phyloP scores from a whole-genome alignment of 2,113 vertebrate genomes.

The Daboia siamensis region DNA sequence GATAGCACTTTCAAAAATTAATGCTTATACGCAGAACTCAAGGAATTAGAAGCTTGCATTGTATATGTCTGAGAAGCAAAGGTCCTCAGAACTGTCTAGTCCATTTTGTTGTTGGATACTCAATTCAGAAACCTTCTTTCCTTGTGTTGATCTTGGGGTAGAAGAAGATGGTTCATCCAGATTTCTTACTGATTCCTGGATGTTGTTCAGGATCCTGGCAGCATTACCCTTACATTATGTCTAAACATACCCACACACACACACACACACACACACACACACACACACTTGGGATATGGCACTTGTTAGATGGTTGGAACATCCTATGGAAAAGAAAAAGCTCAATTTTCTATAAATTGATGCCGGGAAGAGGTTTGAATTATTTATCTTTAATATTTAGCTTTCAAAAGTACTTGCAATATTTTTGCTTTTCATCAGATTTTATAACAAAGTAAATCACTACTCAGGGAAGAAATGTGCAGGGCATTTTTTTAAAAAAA shows the following conservation, averaged over 20 bases:
- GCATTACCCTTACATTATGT: not conserved
- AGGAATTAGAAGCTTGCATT: not conserved
- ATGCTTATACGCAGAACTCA: not conserved
- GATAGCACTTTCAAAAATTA: not conserved
- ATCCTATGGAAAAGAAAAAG: not conserved
- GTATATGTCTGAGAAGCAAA: not conserved
- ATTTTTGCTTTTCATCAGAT: not conserved
- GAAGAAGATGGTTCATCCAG: not conserved
- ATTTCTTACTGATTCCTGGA: not conserved
- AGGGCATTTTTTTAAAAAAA: not conserved
- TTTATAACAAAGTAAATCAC: not conserved
- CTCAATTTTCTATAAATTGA: not conserved
- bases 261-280: too few relatives aligned
- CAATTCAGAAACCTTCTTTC: not conserved
- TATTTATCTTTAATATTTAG: not conserved
- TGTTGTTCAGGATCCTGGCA: not conserved
- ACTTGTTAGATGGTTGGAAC: not conserved
- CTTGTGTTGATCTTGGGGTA: not conserved
- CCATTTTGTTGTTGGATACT: not conserved
- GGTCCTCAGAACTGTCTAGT: not conserved
- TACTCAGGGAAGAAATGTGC: not conserved
- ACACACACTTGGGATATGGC: not conserved
- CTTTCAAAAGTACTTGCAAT: not conserved
- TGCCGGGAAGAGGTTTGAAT: not conserved
- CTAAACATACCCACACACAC: not conserved